Base-by-base conservation (phyloP, 2,797 vertebrate genomes). In the Pelochelys cantorii region DNA sequence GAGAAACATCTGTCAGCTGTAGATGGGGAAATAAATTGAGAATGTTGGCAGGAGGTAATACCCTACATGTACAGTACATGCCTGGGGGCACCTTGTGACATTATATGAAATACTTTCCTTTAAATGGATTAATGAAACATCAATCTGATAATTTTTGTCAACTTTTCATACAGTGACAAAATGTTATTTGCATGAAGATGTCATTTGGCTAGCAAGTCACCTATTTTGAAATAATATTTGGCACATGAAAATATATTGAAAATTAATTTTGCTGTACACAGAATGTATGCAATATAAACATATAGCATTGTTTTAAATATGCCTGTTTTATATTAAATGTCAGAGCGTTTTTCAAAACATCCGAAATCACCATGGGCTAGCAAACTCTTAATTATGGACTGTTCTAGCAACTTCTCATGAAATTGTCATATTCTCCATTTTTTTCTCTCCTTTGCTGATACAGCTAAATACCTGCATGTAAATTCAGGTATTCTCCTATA, bases 401-500 rank as follows among this genome's bases (percentile, higher is more conserved):
- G 68, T 22, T 71, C 23, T 23, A 37, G 34, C 34, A 37, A 71
- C 34, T 37, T 71, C 34, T 71, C 68, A 71, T 71, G 34, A 71
- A 71, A 22, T 10, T 11, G 34, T 22, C 18, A 27, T 25, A 5
- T 56, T 93, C 8, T n/a, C n/a, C 12, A 0, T 71, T 85, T 54
- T 81, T 31, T 11, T 10, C 15, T 34, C 25, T 48, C 9, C 4
- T 59, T 89, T 74, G 81, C 55, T 37, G 59, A 29, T 29, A 20
- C 10, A 81, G 0, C 1, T 81, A 3, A 60, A 54, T 57, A 4
- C 29, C 56, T 52, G 37, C 2, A 82, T 3, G 89, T 11, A 56
- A 60, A 68, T 15, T 88, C 11, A 65, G 22, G 2, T 84, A 54
- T 8, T 77, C n/a, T 68, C 31, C n/a, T 68, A 18, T 34, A 22